Conservation (phyloP, 2,797 vertebrate species). For the Champsocephalus gunnari region DNA sequence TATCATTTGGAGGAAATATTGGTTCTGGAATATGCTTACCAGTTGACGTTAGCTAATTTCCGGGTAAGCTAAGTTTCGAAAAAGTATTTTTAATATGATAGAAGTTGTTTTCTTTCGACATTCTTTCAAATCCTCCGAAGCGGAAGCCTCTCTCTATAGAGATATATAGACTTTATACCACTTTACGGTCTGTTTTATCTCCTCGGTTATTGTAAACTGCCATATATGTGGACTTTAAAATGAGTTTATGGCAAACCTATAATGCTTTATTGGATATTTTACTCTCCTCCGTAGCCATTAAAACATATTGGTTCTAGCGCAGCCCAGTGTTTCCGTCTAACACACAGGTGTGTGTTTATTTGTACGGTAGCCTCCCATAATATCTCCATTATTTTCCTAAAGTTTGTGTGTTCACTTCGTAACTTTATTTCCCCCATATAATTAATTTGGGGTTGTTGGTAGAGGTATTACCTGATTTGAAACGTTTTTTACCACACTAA, state of each 20-base stretch:
- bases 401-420: neutral
- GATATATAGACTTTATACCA: neutral
- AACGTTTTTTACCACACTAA: neutral
- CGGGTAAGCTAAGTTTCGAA: neutral
- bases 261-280: neutral
- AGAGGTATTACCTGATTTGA: neutral
- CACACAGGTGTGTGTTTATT: slow-evolving; percentile 16
- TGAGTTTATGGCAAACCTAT: neutral
- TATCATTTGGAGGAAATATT: neutral
- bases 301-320: slow-evolving; percentile 24
- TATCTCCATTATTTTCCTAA: accelerated
- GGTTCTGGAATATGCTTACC: accelerated
- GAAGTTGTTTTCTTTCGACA: neutral
- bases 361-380: neutral
- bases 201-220: neutral
- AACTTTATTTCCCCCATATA: no score
- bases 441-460: neutral
- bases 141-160: slow-evolving; percentile 24
- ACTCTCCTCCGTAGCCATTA: neutral
- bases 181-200: neutral
- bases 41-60: neutral
- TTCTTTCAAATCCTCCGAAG: neutral
- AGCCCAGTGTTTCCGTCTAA: neutral
- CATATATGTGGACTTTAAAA: no score
- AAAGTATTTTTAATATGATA: neutral